Evolutionary conservation across 2,888 invertebrate genomes (phyloP).

Genomic region (Orthosia gracilis): DNA sequence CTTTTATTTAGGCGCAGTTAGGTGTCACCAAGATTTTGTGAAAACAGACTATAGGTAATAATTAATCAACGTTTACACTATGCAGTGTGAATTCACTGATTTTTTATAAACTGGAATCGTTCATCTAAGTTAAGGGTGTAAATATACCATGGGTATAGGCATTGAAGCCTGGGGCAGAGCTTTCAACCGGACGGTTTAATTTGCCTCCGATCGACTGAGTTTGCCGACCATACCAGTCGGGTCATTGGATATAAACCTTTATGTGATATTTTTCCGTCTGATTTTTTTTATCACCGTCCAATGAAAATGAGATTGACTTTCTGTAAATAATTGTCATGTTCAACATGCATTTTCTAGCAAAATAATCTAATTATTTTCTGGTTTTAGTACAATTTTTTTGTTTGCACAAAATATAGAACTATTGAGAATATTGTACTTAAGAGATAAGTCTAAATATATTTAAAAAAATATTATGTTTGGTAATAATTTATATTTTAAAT

Average conservation of each 20-base stretch:
- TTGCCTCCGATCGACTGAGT: constrained; percentile 73
- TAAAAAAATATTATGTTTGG: no score
- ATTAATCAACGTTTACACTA: background rate
- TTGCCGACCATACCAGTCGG: constrained; percentile 62
- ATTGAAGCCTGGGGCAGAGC: constrained; percentile 62
- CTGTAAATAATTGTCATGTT: no score
- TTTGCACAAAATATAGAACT: background rate
- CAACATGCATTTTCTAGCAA: constrained; percentile 24
- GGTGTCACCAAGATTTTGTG: no score
- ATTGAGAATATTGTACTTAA: no score
- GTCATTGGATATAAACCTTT: constrained; percentile 63
- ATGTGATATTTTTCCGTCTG: background rate
- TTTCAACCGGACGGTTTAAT: constrained; percentile 72
- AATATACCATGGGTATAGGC: constrained; percentile 80
- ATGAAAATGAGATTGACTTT: no score
- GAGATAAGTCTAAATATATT: no score
- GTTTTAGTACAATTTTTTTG: accelerated
- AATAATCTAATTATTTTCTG: background rate
- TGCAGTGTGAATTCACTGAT: background rate
- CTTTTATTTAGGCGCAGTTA: no score
- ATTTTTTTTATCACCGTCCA: no score
- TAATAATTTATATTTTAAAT: no score
- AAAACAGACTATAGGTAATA: background rate
- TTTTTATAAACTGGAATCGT: constrained; percentile 24
- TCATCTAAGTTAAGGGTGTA: constrained; percentile 66